Evolutionary conservation across 1,140 invertebrate genomes (phyloP), one percentile per base, ranked within the genome.

Genomic region (Gryllus bimaculatus): DNA sequence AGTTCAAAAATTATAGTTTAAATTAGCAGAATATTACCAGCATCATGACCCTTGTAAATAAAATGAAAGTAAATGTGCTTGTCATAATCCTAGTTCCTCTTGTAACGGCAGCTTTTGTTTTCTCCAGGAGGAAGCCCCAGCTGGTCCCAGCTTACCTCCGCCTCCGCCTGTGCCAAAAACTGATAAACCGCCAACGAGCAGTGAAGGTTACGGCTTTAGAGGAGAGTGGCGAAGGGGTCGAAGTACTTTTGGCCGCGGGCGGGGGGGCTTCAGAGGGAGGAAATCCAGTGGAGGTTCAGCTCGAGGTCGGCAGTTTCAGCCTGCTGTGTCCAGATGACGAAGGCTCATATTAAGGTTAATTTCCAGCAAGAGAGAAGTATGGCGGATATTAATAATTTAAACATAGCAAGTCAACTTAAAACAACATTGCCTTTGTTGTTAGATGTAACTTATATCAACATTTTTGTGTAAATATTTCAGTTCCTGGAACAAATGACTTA

Each of bases 281-380:
- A 47, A 49, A 39, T 48, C 20, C 54, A 75, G 78, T 47, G 47
- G 78, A n/a, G 47, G 78, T 48, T 66, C 47, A n/a, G 47, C n/a
- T 12, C 26, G 78, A n/a, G 47, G 73, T 20, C 73, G 73, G 20
- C 78, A 74, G n/a, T 66, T 48, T 13, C 66, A 47, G 18, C 49
- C 78, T 20, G 74, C 74, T 8, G 73, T 66, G 47, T 75, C 74
- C 54, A 79, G 78, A 79, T 79, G 78, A 79, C 78, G 78, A 79
- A 15, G 78, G 78, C 78, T 79, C 76, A n/a, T 48, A 77, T 20
- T 77, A 77, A 77, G 76, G 48, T 15, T 20, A 48, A 10, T 21
- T 18, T 77, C 76, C 18, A 54, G n/a, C 48, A 66, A 3, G 18
- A 66, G 18, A 66, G 18, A 66, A 66, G 54, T 66, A 66, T 66